A percentile compares a stretch with the other conserved stretches of the same genome.
These are phyloP conservation scores for Pseudochaenichthys georgianus DNA, from an alignment of 2,797 vertebrate genomes.

Conservation along the genomic window DNA sequence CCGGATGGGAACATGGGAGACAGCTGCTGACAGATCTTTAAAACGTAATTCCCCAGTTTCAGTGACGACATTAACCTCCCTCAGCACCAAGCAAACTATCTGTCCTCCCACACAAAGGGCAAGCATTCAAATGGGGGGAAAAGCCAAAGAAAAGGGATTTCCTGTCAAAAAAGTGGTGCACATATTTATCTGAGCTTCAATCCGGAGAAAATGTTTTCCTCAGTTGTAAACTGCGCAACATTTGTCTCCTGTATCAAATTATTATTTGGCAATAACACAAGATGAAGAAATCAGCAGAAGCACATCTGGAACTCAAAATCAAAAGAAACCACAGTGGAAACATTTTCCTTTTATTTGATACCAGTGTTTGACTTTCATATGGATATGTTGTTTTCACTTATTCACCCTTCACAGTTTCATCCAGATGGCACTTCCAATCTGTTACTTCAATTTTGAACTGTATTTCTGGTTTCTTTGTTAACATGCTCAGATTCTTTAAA, in stretches of 20 bases:
- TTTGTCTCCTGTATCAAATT: background rate
- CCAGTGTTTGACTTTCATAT: slow-evolving; percentile 48
- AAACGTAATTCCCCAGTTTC: slow-evolving; percentile 58
- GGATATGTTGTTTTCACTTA: slow-evolving; percentile 21
- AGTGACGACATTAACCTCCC: slow-evolving; percentile 9
- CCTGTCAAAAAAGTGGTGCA: background rate
- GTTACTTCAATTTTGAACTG: slow-evolving; percentile 32
- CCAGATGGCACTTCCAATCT: slow-evolving; percentile 44
- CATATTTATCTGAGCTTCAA: background rate
- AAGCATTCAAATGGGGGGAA: slow-evolving; percentile 1
- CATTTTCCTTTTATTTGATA: slow-evolving; percentile 63
- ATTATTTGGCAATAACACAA: background rate
- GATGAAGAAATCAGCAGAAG: background rate
- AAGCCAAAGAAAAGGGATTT: background rate
- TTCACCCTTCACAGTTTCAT: slow-evolving; percentile 49
- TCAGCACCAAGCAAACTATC: slow-evolving; percentile 26
- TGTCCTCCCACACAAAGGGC: slow-evolving; percentile 3
- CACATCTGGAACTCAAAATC: background rate
- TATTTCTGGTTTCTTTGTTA: slow-evolving; percentile 26
- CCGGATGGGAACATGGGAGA: background rate
- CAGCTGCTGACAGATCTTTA: slow-evolving; percentile 57
- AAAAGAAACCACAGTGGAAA: slow-evolving; percentile 36
- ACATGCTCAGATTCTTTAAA: slow-evolving; percentile 64
- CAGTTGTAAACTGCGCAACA: background rate
- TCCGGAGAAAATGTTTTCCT: background rate